Evolutionary conservation across 2,113 vertebrate genomes (phyloP).

Genomic region (Thymallus thymallus): DNA sequence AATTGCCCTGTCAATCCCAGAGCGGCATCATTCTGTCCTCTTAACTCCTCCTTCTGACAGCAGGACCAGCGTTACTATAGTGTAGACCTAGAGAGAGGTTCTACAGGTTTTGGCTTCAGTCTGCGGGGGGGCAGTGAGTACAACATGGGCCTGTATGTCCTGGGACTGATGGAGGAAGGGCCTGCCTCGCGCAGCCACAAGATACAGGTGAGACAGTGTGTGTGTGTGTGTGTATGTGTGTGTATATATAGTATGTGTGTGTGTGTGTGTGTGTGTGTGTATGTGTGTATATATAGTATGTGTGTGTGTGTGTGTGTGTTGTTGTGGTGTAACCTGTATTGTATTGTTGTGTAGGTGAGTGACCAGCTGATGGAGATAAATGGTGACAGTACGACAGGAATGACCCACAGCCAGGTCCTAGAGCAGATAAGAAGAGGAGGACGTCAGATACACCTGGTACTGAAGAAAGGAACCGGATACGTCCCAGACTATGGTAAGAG

Average conservation of each 20-base stretch:
- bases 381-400: slow-evolving; percentile 76
- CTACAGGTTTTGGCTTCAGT: slow-evolving; percentile 82
- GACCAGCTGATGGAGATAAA: slow-evolving; percentile 85
- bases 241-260: too few relatives aligned
- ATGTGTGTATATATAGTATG: too few relatives aligned
- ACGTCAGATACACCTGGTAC: too few relatives aligned
- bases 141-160: slow-evolving; percentile 78
- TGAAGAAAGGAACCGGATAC: slow-evolving; percentile 12
- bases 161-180: slow-evolving; percentile 14
- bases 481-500: too few relatives aligned
- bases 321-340: too few relatives aligned
- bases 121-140: slow-evolving; percentile 80
- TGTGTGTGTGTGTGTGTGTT: too few relatives aligned
- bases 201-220: slow-evolving; percentile 50
- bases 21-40: background rate
- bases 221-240: background rate
- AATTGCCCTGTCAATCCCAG: too few relatives aligned
- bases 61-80: slow-evolving; percentile 74
- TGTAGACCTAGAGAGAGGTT: slow-evolving; percentile 75
- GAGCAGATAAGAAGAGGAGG: slow-evolving; percentile 80
- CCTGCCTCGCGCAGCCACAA: too few relatives aligned
- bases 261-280: too few relatives aligned
- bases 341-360: slow-evolving; percentile 69
- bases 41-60: slow-evolving; percentile 4
- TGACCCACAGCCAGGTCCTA: slow-evolving; percentile 81